phyloP scores from a whole-genome alignment of 2,888 invertebrate species.

The Polymixis lichenea region DNA sequence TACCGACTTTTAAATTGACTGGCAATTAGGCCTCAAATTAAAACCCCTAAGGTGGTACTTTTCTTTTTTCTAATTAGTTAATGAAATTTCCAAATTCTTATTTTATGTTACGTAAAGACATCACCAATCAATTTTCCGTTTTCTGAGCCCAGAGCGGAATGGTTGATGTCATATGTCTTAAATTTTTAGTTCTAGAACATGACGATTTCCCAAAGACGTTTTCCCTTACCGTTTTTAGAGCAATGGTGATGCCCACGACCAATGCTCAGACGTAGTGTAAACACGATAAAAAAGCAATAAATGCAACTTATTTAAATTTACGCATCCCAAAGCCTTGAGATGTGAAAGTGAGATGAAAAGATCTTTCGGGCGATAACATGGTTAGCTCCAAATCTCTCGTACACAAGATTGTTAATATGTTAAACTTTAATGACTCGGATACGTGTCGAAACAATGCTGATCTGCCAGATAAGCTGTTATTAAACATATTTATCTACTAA shows the following conservation, averaged over 20 bases:
- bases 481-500: slow-evolving; percentile 28
- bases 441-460: slow-evolving; percentile 49
- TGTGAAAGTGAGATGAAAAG: slow-evolving; percentile 41
- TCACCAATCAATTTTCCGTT: neutral
- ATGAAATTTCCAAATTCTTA: neutral
- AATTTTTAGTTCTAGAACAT: neutral
- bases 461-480: slow-evolving; percentile 27
- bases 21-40: slow-evolving; percentile 39
- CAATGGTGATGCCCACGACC: neutral
- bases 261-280: neutral
- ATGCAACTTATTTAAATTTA: slow-evolving; percentile 20
- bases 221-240: neutral
- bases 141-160: neutral
- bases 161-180: neutral
- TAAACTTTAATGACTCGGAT: slow-evolving; percentile 45
- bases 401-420: slow-evolving; percentile 40
- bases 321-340: slow-evolving; percentile 28
- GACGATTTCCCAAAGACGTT: too few relatives aligned
- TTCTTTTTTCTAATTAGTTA: slow-evolving; percentile 31
- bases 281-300: neutral
- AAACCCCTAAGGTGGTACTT: slow-evolving; percentile 23
- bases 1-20: slow-evolving; percentile 44
- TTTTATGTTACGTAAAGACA: neutral
- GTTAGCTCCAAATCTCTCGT: slow-evolving; percentile 27
- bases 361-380: slow-evolving; percentile 26